Evolutionary conservation across 92 coral and sea anemone genomes (phyloP), one percentile per base, ranked within the genome.

Genomic region (Chrysogorgia sp.): DNA sequence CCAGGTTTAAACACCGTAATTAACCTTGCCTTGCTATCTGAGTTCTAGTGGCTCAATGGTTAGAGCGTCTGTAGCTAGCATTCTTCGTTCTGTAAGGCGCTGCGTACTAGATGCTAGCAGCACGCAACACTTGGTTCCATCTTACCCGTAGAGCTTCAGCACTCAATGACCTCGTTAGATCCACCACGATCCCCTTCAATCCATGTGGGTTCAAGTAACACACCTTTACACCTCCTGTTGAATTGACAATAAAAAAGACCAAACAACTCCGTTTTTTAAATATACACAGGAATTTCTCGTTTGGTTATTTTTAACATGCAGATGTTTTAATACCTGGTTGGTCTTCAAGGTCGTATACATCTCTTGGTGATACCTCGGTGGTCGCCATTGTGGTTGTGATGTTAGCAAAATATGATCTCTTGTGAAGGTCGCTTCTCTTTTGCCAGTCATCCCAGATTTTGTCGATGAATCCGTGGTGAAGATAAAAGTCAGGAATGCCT

Each of bases 391-490:
- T 19, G 19, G 40, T 58, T 0, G 43, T 47, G 10, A 92, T 2
- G 5, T 41, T 56, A 0, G 83, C 33, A 74, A 84, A 92, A 60
- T 58, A 81, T 0, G 74, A 91, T 2, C 78, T 83, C 31, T 31
- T 90, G 41, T 92, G 92, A 5, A 53, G 60, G 40, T 76, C 50
- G 22, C 97, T 87, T 25, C 58, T 78, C 81, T 75, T 67, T 53
- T 92, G 97, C 97, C 97, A 92, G 70, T 92, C 93, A 29, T 25
- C 85, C 97, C 97, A 92, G 57, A 92, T 84, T 63, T 92, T 92
- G 76, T 92, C 97, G 31, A 92, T 74, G 69, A 84, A 81, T 23
- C 90, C 97, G 50, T 92, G 97, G 30, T 90, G 93, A 64, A 92
- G 90, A 32, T 86, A 89, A 65, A 92, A 92, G 74, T 92, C 97